Base-by-base conservation (phyloP, 2,888 invertebrate species). In the Neoscelio sp. region DNA sequence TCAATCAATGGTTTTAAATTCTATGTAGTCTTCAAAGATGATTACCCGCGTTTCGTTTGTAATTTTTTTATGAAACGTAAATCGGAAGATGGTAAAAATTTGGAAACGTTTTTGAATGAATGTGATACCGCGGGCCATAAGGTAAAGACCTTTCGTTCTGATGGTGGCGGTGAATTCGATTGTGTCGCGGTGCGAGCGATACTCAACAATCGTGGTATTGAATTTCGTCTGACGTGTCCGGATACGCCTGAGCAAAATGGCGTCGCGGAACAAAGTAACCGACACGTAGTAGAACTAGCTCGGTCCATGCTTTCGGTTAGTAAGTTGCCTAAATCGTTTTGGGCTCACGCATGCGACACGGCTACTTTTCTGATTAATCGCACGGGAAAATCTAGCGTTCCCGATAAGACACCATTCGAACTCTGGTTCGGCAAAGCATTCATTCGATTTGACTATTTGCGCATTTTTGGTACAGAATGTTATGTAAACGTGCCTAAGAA, bases 21-120 rank as follows among this genome's bases (percentile, higher is more conserved):
- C 56, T 82, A 77, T 38, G 80, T 83, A 6, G 30, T 54, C 8
- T 82, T 81, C 26, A 81, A 81, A 73, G 81, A 81, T 26, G 80
- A 81, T 26, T 81, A 48, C 54, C 78, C 81, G 6, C 76, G 78
- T 13, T 82, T 33, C 30, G 42, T 76, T 35, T 70, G 80, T 10
- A 76, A 81, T 46, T 82, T 74, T 17, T 81, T 81, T 10, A 76
- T 80, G 76, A 82, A 80, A 58, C 33, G 74, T 8, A 80, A 82
- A 68, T 67, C 64, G 2, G 68, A 68, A 52, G 76, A 68, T 10
- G 48, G 75, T 48, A 13, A 18, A 10, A 40, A 78, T 38, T 68
- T 81, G 18, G 38, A 73, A 40, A 82, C 68, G 8, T 81, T 82
- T 70, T 64, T 82, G 20, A 78, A 71, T 18, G 78, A 46, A 10